Conservation (phyloP, 2,113 vertebrate genomes). For the Corythaeola cristata region DNA sequence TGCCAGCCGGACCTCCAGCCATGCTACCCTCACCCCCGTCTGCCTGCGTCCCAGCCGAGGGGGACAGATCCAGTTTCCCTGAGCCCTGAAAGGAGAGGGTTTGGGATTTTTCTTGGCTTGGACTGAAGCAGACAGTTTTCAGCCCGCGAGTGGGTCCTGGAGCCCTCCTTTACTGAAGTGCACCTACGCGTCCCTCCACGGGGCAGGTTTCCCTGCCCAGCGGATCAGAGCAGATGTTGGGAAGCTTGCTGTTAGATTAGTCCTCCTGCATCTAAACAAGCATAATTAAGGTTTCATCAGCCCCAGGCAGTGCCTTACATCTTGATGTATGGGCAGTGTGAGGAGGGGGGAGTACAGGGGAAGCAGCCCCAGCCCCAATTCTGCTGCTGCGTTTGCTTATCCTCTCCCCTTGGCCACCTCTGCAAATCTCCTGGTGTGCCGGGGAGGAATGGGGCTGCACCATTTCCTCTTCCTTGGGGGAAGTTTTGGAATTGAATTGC, state of each 20-base stretch:
- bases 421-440: not conserved
- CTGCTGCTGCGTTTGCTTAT: not conserved
- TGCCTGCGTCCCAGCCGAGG: fast-evolving
- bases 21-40: fast-evolving
- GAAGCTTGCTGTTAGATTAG: constrained; percentile 59
- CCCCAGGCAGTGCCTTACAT: constrained; percentile 54
- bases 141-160: fast-evolving
- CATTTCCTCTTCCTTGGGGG: not conserved
- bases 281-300: constrained; percentile 67
- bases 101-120: not conserved
- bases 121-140: not conserved
- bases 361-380: not conserved
- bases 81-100: not conserved
- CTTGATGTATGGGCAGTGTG: not conserved
- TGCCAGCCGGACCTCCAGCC: not conserved
- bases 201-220: not conserved
- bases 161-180: not conserved
- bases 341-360: not conserved
- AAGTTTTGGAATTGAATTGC: not conserved
- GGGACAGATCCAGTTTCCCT: not conserved
- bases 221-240: constrained; percentile 42
- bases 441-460: not conserved
- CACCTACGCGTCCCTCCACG: not conserved
- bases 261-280: constrained; percentile 54
- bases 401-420: not conserved